A percentile compares a stretch with the other conserved stretches of the same genome.
Conservation (phyloP, 1,140 invertebrate genomes). For the Dendroctonus ponderosae region DNA sequence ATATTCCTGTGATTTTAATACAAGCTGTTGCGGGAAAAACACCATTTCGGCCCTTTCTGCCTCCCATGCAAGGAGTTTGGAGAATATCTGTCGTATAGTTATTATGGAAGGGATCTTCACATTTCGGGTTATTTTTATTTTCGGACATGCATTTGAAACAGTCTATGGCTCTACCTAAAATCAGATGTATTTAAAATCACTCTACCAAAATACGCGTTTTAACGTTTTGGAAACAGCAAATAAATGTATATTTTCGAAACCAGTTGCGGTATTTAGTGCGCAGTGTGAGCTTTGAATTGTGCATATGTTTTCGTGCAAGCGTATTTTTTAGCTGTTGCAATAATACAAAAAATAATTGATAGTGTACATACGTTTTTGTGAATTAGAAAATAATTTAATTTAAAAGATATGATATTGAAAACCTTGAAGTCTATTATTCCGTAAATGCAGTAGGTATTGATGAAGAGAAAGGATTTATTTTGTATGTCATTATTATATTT, state of each 20-base stretch:
- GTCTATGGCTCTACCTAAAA: constrained; percentile 64
- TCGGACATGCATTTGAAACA: constrained; percentile 96
- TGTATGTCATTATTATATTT: too few species aligned
- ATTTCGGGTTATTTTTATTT: constrained; percentile 80
- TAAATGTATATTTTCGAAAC: not conserved
- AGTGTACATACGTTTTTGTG: too few species aligned
- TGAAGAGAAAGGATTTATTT: too few species aligned
- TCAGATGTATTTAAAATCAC: not conserved
- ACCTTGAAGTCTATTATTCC: too few species aligned
- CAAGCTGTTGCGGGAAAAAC: constrained; percentile 95
- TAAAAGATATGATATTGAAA: too few species aligned
- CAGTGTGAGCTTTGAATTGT: not conserved
- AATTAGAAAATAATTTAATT: too few species aligned
- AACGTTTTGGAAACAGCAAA: not conserved
- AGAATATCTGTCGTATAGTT: constrained; percentile 80
- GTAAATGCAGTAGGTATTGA: too few species aligned
- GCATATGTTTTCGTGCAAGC: not conserved
- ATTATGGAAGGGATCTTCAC: constrained; percentile 97
- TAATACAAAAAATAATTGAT: not conserved
- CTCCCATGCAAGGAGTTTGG: constrained; percentile 90
- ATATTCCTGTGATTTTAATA: constrained; percentile 87
- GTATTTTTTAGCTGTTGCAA: not conserved
- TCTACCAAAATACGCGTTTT: too few species aligned
- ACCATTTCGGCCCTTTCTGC: constrained; percentile 85
- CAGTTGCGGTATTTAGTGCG: not conserved